Percentiles rank a stretch among this genome's conserved stretches.
Evolutionary conservation across 1,140 invertebrate species (phyloP).

Genomic region (Drosophila watanabei): DNA sequence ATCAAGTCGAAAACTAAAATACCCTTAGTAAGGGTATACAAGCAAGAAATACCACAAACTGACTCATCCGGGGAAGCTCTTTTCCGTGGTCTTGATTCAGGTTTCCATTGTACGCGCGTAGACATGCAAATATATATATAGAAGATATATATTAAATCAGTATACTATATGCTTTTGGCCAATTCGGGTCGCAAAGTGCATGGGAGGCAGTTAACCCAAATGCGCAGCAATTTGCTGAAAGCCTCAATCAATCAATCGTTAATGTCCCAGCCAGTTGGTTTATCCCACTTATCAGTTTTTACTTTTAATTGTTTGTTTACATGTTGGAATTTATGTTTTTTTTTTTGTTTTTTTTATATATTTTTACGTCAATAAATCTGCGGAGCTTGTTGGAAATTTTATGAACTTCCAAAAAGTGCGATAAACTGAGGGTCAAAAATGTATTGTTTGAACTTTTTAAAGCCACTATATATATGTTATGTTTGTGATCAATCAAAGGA

Average conservation of each 20-base stretch:
- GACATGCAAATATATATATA: not conserved
- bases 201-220: constrained; percentile 40
- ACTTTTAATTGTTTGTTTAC: constrained; percentile 35
- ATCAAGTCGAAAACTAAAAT: not conserved
- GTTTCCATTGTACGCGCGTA: constrained; percentile 3
- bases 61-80: constrained; percentile 32
- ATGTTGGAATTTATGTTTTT: constrained; percentile 8
- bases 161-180: not conserved
- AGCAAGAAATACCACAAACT: constrained; percentile 1
- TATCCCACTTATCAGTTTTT: constrained; percentile 35
- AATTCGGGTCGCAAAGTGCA: constrained; percentile 42
- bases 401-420: constrained; percentile 20
- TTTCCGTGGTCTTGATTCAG: constrained; percentile 11
- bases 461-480: not conserved
- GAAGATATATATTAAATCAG: not conserved
- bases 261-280: constrained; percentile 51
- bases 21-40: not conserved
- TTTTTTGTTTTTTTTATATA: not conserved
- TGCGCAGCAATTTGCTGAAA: constrained; percentile 16
- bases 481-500: not conserved
- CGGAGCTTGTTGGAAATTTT: constrained; percentile 11
- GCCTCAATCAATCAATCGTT: constrained; percentile 43
- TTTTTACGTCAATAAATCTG: constrained; percentile 5
- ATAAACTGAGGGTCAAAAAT: constrained; percentile 22
- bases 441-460: constrained; percentile 5